These are phyloP conservation scores for Procambarus virginalis DNA, from an alignment of 1,140 invertebrate genomes.

Conservation along the genomic window DNA sequence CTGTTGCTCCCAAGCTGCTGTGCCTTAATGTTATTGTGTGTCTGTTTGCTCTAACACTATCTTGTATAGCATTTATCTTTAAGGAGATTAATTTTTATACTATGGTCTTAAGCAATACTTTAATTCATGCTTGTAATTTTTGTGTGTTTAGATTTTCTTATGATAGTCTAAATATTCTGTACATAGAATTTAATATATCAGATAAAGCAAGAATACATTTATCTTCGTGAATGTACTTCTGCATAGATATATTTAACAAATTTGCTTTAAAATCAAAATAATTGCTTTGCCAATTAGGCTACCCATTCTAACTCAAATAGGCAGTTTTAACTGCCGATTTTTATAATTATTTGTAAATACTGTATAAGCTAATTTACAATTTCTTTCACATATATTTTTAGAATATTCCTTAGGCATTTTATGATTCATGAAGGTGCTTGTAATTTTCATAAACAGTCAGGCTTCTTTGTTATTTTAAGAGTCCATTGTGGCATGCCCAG, in stretches of 20 bases:
- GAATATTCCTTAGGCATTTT: conserved; percentile 14
- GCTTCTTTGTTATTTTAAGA: not conserved
- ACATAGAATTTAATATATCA: not conserved
- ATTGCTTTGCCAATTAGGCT: not conserved
- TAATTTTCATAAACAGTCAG: not conserved
- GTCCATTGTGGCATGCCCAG: not conserved
- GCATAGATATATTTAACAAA: not conserved
- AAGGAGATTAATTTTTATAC: not conserved
- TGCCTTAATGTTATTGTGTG: not conserved
- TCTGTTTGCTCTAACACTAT: not conserved
- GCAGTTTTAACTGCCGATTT: too few relatives aligned
- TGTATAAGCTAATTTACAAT: too few relatives aligned
- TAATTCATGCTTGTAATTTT: too few relatives aligned
- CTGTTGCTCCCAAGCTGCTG: not conserved
- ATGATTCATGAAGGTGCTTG: conserved; percentile 21
- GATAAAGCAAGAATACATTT: not conserved
- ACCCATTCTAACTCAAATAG: too few relatives aligned
- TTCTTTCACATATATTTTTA: not conserved
- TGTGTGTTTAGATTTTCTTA: too few relatives aligned
- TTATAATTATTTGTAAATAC: too few relatives aligned
- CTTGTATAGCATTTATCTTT: not conserved
- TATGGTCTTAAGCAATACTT: too few relatives aligned
- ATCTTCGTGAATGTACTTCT: not conserved
- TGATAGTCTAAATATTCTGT: not conserved
- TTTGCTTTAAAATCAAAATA: not conserved